Evolutionary conservation across 2,797 vertebrate genomes (phyloP).

Genomic region (Urophycis tenuis): DNA sequence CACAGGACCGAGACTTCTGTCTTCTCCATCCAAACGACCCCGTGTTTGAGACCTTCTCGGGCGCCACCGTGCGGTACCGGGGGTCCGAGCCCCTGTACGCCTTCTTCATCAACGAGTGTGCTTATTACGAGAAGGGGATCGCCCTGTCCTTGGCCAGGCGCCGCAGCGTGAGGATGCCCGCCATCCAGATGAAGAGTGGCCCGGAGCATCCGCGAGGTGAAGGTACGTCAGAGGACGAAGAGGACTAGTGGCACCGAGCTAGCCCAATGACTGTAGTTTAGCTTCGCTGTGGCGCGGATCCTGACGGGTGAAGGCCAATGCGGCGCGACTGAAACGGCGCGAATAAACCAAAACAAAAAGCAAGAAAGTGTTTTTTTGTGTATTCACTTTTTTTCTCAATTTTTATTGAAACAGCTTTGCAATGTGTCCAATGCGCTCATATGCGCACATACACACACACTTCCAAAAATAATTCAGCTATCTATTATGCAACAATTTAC

Average conservation of each 20-base stretch:
- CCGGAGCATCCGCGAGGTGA: slow-evolving; percentile 20
- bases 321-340: slow-evolving; percentile 20
- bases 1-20: slow-evolving; percentile 75
- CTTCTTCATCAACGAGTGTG: slow-evolving; percentile 77
- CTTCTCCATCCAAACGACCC: slow-evolving; percentile 68
- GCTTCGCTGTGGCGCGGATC: not conserved
- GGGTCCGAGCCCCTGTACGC: slow-evolving; percentile 67
- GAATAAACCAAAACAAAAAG: slow-evolving; percentile 29
- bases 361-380: not conserved
- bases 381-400: slow-evolving; percentile 51
- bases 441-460: not conserved
- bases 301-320: slow-evolving; percentile 5
- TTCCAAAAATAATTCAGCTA: slow-evolving; percentile 45
- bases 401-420: slow-evolving; percentile 4
- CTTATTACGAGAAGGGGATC: slow-evolving; percentile 75
- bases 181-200: slow-evolving; percentile 46
- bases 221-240: slow-evolving; percentile 37
- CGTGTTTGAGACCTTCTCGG: slow-evolving; percentile 73
- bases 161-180: slow-evolving; percentile 53
- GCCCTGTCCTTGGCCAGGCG: slow-evolving; percentile 68
- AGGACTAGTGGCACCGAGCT: not conserved
- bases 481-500: slow-evolving; percentile 12
- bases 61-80: slow-evolving; percentile 65
- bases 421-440: not conserved
- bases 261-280: not conserved